Evolutionary conservation across 2,888 invertebrate genomes (phyloP).

Genomic region (Laspeyria flexula): DNA sequence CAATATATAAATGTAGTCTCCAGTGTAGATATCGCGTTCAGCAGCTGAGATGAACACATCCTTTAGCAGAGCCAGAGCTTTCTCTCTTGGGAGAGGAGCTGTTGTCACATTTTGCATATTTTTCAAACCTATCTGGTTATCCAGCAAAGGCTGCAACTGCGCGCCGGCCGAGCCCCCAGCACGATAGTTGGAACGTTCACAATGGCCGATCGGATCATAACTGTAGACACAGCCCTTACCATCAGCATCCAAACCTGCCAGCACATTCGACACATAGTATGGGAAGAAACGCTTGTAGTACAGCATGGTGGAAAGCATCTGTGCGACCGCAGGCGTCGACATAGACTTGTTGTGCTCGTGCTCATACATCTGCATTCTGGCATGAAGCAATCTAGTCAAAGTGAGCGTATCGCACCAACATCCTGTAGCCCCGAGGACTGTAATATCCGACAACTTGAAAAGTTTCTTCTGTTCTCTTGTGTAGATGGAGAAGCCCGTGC

Average conservation of each 20-base stretch:
- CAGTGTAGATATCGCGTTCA: constrained; percentile 99
- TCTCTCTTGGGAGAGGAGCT: constrained; percentile 90
- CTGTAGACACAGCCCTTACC: constrained; percentile 98
- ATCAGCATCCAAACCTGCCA: constrained; percentile 97
- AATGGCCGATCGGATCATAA: constrained; percentile 99
- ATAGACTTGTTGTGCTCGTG: constrained; percentile 97
- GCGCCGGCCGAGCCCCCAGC: constrained; percentile 97
- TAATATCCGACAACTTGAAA: constrained; percentile 92
- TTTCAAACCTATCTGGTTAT: constrained; percentile 97
- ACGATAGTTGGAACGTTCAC: constrained; percentile 93
- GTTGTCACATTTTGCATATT: constrained; percentile 91
- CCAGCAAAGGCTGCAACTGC: constrained; percentile 96
- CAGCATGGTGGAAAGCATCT: constrained; percentile 97
- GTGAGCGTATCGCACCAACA: constrained; percentile 99
- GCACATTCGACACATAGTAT: constrained; percentile 97
- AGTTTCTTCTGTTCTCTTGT: constrained; percentile 95
- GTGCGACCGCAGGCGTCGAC: constrained; percentile 96
- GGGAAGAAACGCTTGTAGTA: constrained; percentile 99
- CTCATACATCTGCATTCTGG: constrained; percentile 97
- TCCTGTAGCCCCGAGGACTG: constrained; percentile 97
- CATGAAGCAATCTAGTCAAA: constrained; percentile 92
- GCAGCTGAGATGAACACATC: constrained; percentile 99
- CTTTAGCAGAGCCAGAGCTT: constrained; percentile 94
- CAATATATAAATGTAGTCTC: constrained; percentile 94
- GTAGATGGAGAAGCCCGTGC: constrained; percentile 95